These are phyloP conservation scores for Sphenodon punctatus DNA, from an alignment of 2,797 vertebrate species.

Conservation along the genomic window DNA sequence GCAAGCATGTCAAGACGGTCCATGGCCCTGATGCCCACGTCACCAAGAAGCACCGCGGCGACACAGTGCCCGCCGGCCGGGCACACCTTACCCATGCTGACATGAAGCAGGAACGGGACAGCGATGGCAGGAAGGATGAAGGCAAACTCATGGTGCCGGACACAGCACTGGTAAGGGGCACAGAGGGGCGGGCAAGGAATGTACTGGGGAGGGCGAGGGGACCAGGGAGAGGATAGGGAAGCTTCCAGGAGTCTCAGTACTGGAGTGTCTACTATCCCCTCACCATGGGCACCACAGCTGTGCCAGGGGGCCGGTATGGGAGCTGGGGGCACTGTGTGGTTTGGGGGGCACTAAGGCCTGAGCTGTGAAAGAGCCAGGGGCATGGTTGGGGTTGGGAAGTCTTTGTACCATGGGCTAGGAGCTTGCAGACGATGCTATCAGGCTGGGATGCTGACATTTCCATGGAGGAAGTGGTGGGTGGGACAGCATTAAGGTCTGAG, in stretches of 20 bases:
- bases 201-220: not conserved
- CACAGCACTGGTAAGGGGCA: constrained; percentile 79
- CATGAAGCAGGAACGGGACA: constrained; percentile 87
- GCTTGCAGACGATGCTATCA: too few relatives aligned
- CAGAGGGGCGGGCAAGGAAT: not conserved
- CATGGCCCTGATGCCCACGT: constrained; percentile 96
- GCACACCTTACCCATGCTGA: constrained; percentile 72
- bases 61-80: constrained; percentile 79
- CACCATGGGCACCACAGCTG: not conserved
- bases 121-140: constrained; percentile 83
- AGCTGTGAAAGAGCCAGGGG: too few relatives aligned
- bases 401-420: not conserved
- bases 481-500: too few relatives aligned
- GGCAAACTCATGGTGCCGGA: constrained; percentile 89
- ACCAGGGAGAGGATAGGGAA: not conserved
- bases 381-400: not conserved
- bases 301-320: not conserved
- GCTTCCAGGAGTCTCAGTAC: not conserved
- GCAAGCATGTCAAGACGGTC: constrained; percentile 97
- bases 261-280: too few relatives aligned
- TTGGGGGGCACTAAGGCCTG: too few relatives aligned
- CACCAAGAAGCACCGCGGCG: constrained; percentile 95
- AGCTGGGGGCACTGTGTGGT: too few relatives aligned
- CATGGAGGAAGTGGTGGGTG: too few relatives aligned
- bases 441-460: too few relatives aligned